Conservation (phyloP, 2,797 vertebrate genomes). For the Hylomyscus alleni region DNA sequence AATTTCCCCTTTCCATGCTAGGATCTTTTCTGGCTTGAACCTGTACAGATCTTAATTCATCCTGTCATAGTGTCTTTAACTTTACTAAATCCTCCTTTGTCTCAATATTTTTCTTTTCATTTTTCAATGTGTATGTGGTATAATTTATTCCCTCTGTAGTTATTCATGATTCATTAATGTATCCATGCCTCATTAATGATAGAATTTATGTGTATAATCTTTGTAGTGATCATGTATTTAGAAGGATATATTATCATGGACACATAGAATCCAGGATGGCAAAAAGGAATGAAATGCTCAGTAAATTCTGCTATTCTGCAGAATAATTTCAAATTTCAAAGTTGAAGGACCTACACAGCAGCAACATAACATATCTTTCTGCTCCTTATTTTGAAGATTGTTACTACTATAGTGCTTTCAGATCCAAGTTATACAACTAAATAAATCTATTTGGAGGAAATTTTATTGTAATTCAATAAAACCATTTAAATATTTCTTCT, state of each 20-base stretch:
- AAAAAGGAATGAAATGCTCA: not conserved
- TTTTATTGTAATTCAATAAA: not conserved
- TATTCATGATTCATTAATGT: not conserved
- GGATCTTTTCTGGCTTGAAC: not conserved
- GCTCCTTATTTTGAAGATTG: not conserved
- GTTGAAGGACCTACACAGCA: not conserved
- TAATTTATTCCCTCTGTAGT: not conserved
- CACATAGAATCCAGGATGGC: not conserved
- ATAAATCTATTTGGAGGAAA: not conserved
- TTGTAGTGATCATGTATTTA: not conserved
- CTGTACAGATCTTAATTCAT: not conserved
- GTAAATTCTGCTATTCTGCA: not conserved
- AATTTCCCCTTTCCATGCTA: not conserved
- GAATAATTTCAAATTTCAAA: not conserved
- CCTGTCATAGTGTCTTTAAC: not conserved
- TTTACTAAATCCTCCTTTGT: not conserved
- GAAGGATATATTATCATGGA: not conserved
- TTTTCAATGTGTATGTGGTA: not conserved
- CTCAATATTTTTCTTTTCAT: not conserved
- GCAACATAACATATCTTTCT: not conserved
- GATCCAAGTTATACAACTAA: not conserved
- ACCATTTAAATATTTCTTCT: not conserved
- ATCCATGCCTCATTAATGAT: not conserved
- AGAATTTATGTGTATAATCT: not conserved
- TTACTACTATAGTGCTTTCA: not conserved